Conservation (phyloP, 2,113 vertebrate species). For the Lophotis ruficrista region DNA sequence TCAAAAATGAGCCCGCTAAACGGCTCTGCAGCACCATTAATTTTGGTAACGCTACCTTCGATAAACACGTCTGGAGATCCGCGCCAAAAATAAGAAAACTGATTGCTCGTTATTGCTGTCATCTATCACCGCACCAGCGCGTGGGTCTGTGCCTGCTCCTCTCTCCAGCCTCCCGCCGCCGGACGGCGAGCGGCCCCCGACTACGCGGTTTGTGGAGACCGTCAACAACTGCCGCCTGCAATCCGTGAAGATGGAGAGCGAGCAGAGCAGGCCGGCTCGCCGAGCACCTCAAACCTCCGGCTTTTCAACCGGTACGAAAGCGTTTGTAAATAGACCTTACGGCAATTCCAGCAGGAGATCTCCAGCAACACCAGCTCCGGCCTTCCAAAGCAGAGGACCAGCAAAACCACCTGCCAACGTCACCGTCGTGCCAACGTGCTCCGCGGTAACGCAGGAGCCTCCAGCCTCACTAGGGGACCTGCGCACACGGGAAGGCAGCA, state of each 20-base stretch:
- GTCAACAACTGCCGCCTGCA: slow-evolving; percentile 31
- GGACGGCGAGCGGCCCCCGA: background rate
- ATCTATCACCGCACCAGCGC: background rate
- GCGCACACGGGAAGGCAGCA: background rate
- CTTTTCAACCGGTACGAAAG: accelerated
- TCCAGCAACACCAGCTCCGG: background rate
- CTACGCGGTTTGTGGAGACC: background rate
- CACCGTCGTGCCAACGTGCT: accelerated
- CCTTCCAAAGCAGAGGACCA: background rate
- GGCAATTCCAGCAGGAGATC: background rate
- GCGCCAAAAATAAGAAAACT: background rate
- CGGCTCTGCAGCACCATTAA: background rate
- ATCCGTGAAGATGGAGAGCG: accelerated
- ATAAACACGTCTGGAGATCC: background rate
- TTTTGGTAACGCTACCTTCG: background rate
- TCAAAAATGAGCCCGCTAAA: background rate
- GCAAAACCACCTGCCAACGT: too few relatives aligned
- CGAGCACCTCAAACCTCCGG: accelerated
- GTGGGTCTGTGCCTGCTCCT: background rate
- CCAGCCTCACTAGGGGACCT: background rate
- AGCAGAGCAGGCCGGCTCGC: background rate
- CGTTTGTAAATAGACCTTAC: too few relatives aligned
- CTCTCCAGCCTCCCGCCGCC: background rate
- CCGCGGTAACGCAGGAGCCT: background rate
- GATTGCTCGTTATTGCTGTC: background rate